Evolutionary conservation across 2,113 vertebrate genomes (phyloP).

Genomic region (Telmatochromis sp.): DNA sequence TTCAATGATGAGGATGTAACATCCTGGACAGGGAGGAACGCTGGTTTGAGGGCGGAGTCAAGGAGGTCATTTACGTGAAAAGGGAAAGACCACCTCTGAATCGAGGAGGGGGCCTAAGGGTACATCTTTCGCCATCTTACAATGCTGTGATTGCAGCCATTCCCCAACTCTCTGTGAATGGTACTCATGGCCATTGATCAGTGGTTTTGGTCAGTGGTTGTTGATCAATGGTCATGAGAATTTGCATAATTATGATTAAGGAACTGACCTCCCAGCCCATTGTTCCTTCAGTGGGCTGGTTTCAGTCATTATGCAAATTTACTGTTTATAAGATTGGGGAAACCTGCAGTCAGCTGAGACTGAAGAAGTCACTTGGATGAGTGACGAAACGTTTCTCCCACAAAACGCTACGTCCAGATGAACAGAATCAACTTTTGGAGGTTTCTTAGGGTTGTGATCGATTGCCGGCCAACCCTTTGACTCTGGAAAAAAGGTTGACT

Average conservation of each 20-base stretch:
- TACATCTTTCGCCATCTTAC: rapidly evolving
- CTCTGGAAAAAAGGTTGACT: not conserved
- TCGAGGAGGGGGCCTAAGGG: not conserved
- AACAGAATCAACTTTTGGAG: not conserved
- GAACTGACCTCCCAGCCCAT: rapidly evolving
- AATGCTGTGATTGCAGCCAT: not conserved
- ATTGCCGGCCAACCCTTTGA: not conserved
- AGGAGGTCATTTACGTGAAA: rapidly evolving
- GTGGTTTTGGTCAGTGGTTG: rapidly evolving
- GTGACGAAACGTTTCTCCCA: not conserved
- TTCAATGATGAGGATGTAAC: too few relatives aligned
- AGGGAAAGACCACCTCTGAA: not conserved
- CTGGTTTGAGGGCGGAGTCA: too few relatives aligned
- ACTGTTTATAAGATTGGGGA: too few relatives aligned
- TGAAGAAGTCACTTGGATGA: rapidly evolving
- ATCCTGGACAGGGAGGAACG: too few relatives aligned
- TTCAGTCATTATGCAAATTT: not conserved
- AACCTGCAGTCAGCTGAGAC: not conserved
- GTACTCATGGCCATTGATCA: not conserved
- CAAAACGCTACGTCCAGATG: not conserved
- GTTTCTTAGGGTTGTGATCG: not conserved
- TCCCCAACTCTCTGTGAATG: not conserved
- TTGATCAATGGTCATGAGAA: not conserved
- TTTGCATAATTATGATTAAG: not conserved
- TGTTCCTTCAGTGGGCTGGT: not conserved